Evolutionary conservation across 2,797 vertebrate species (phyloP), one percentile per base, ranked within the genome.

Genomic region (Otolemur crassicaudatus): DNA sequence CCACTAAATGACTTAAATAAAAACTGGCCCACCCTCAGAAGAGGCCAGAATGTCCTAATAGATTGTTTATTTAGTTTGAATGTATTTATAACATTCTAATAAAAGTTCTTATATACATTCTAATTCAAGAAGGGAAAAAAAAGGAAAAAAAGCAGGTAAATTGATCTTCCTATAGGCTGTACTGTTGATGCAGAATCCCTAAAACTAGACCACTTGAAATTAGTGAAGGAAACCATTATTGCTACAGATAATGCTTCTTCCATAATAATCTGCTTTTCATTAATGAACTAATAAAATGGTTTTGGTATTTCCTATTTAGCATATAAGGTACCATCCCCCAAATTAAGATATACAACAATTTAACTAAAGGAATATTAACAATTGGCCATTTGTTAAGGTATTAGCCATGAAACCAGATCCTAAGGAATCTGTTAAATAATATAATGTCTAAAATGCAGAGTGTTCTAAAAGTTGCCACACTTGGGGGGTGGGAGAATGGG

Each of bases 31-130:
- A 81, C n/a, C 56, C 20, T 90, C 63, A 46, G 34, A 97, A 97
- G 31, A 91, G 8, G 20, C 9, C 89, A 40, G 76, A 70, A 23
- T 20, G 46, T 94, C 65, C 87, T 90, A 63, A 61, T 43, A 83
- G 88, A 84, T 25, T 72, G 96, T 80, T 49, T 23, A 65, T 89
- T 83, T 83, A 80, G 5, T 61, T 97, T 96, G 97, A 76, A 49
- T 34, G 3, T 53, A 10, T 49, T 53, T 53, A 53, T 53, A 53
- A 53, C 16, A 53, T 5, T 53, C 14, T 53, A 53, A 53, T 53
- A 53, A 16, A 16, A 53, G 4, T 53, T 53, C 49, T 53, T 53
- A 53, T 4, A 53, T 53, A 14, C 14, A 53, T 61, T 43, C 49
- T 53, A 63, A 82, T 61, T 87, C n/a, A 79, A 91, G 79, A 73